Percentiles rank a stretch among this genome's conserved stretches.
Evolutionary conservation across 1,140 invertebrate species (phyloP).

Genomic region (Stratiolaelaps scimitus): DNA sequence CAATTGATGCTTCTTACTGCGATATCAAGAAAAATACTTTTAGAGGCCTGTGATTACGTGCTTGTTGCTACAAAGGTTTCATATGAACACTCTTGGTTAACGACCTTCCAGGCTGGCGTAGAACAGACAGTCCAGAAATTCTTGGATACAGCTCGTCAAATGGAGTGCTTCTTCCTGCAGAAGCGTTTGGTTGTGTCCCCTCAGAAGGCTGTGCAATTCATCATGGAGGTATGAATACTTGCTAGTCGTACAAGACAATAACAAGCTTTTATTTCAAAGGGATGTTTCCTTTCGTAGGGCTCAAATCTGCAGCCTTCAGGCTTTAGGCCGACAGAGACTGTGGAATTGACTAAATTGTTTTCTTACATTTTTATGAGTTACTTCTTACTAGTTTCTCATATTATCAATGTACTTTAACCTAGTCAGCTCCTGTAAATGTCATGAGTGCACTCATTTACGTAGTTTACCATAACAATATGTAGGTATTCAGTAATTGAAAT

Average conservation of each 20-base stretch:
- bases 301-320: neutral
- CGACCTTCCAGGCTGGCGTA: constrained; percentile 76
- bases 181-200: constrained; percentile 76
- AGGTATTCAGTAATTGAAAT: too few relatives aligned
- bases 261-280: too few relatives aligned
- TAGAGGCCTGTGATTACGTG: neutral
- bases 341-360: too few relatives aligned
- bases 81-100: constrained; percentile 33
- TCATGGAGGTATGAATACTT: constrained; percentile 56
- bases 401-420: too few relatives aligned
- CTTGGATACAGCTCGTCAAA: constrained; percentile 73
- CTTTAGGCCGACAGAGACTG: too few relatives aligned
- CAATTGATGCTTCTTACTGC: constrained; percentile 2
- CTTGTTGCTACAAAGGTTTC: constrained; percentile 35
- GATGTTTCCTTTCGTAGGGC: too few relatives aligned
- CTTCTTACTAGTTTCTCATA: too few relatives aligned
- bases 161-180: constrained; percentile 86
- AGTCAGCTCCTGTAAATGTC: too few relatives aligned
- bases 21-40: constrained; percentile 33
- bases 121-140: constrained; percentile 70
- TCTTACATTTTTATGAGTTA: too few relatives aligned
- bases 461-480: too few relatives aligned
- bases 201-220: constrained; percentile 73
- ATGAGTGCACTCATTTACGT: too few relatives aligned
- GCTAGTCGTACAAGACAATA: too few relatives aligned